A percentile compares a stretch with the other conserved stretches of the same genome.
Evolutionary conservation across 2,113 vertebrate species (phyloP).

Genomic region (Mus spicilegus): DNA sequence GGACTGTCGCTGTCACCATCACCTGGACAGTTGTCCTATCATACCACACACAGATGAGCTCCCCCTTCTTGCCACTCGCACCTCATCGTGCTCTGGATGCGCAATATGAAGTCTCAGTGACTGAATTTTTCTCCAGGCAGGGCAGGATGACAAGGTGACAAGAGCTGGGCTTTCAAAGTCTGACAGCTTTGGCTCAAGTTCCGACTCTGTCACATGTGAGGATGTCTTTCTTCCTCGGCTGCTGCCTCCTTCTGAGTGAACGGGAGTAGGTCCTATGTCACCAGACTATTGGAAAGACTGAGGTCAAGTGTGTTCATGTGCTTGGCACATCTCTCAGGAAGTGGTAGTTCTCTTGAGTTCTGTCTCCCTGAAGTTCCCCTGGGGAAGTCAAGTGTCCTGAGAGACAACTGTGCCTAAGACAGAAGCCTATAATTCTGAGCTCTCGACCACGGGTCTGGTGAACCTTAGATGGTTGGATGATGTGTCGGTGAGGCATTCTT

Average conservation of each 20-base stretch:
- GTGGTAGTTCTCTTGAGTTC: not conserved
- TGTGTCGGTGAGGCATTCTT: not conserved
- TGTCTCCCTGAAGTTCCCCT: not conserved
- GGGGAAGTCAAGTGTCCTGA: not conserved
- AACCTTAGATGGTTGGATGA: not conserved
- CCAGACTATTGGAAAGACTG: not conserved
- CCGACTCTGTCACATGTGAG: not conserved
- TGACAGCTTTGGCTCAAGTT: constrained; percentile 12
- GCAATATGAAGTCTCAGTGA: not conserved
- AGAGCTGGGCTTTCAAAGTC: constrained; percentile 38
- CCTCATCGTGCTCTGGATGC: not conserved
- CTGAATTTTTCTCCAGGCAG: not conserved
- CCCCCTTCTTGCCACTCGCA: not conserved
- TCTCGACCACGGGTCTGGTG: not conserved
- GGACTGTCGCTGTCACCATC: rapidly evolving
- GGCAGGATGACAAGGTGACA: not conserved
- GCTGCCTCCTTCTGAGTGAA: not conserved
- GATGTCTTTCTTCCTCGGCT: not conserved
- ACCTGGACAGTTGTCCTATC: not conserved
- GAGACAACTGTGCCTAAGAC: not conserved
- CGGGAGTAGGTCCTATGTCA: not conserved
- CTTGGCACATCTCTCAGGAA: not conserved
- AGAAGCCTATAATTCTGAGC: not conserved
- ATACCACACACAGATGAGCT: rapidly evolving
- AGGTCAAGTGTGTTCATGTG: not conserved